Evolutionary conservation across 35 echinoderm and acorn worm species (phyloP).

Genomic region (Holothuria glaberrima): DNA sequence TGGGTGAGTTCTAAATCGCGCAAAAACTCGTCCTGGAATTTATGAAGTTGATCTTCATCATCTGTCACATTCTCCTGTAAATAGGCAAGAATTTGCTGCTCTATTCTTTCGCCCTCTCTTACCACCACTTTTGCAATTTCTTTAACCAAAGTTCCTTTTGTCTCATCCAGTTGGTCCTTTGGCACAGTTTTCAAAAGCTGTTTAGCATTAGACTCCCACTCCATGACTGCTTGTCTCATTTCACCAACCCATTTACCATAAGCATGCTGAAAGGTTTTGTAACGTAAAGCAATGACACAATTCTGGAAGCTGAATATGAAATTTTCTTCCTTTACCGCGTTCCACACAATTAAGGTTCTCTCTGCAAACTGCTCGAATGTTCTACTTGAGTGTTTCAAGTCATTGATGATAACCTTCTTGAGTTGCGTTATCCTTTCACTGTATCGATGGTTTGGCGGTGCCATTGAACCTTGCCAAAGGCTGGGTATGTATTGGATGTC

Average conservation of each 20-base stretch:
- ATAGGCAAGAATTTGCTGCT: constrained; percentile 2
- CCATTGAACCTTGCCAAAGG: constrained; percentile 52
- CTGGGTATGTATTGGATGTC: constrained; percentile 50
- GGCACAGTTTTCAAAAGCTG: not conserved
- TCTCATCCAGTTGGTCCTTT: not conserved
- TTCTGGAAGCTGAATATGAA: constrained; percentile 61
- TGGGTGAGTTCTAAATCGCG: constrained; percentile 8
- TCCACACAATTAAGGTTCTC: constrained; percentile 46
- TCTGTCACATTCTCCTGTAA: constrained; percentile 2
- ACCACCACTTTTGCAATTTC: not conserved
- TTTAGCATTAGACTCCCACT: constrained; percentile 31
- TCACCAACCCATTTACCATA: constrained; percentile 52
- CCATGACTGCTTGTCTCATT: constrained; percentile 48
- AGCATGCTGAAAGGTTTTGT: constrained; percentile 39
- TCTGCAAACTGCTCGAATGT: not conserved
- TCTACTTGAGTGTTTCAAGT: constrained; percentile 6
- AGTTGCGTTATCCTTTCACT: constrained; percentile 49
- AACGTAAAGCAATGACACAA: constrained; percentile 42
- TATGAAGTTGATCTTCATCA: constrained; percentile 27
- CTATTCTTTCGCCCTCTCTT: not conserved
- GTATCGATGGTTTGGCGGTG: constrained; percentile 52
- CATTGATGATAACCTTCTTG: constrained; percentile 13
- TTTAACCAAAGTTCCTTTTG: not conserved
- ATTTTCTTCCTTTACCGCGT: constrained; percentile 57
- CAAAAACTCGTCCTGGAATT: constrained; percentile 42